Base-by-base conservation (phyloP, 2,113 vertebrate genomes). In the Gobiocypris rarus region DNA sequence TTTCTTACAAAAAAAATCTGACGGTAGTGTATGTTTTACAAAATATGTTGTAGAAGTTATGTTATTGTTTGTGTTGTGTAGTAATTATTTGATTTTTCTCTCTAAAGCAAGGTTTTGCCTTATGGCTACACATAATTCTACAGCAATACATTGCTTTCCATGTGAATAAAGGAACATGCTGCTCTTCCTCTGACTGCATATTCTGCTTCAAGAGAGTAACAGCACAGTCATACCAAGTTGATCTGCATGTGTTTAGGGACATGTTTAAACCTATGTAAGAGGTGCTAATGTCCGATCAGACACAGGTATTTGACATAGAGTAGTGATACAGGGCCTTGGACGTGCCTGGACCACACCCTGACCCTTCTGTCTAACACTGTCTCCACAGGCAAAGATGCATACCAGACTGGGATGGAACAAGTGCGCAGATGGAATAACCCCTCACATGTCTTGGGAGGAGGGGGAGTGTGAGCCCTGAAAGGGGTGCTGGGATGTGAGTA, bases 391-490 rank as follows among this genome's bases (percentile, higher is more conserved):
- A 84, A 87, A 89, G 86, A 88, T 87, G 86, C 88, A 91, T 89
- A 88, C 75, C 88, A 88, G 88, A 84, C 89, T 89, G 90, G 89
- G 89, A 89, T 90, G 90, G 92, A 88, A 89, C 69, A 58, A 84
- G 5, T 38, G 75, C 52, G 73, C 88, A 88, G 87, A 86, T 38
- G 83, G 52, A 54, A 54, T 89, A 83, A 90, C 81, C 63, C 86
- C 88, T 90, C 90, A 87, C 86, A 80, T 91, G 87, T 92, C 89
- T 88, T 91, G 91, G 93, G 91, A 93, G 87, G 90, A 90, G 86
- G 88, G 92, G 90, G 91, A 93, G 89, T 91, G 89, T 15, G 91
- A 92, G 89, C 93, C 92, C 84, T 94, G 91, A 93, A 91, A 87
- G 80, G 56, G 79, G 73, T 91, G 88, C 93, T 92, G 93, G 87